Percentiles rank a stretch among this genome's conserved stretches.
Conservation (phyloP, 2,888 invertebrate species). For the Meiosimyza decipiens region DNA sequence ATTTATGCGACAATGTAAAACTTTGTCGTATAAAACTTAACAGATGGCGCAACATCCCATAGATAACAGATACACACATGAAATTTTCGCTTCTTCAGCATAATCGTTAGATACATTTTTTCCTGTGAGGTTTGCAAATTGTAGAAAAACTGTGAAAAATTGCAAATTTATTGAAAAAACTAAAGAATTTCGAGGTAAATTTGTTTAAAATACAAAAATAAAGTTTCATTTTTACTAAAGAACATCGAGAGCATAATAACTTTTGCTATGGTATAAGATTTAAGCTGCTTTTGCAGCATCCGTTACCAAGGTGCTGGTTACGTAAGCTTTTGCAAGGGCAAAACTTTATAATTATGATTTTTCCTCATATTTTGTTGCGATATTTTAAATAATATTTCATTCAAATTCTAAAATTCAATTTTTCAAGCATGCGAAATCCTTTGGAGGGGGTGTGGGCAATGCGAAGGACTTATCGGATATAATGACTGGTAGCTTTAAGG, state of each 20-base stretch:
- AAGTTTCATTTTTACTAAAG: neutral
- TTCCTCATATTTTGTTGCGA: neutral
- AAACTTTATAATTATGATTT: conserved; percentile 20
- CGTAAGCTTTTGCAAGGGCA: conserved; percentile 32
- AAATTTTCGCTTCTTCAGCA: conserved; percentile 38
- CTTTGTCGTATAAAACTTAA: conserved; percentile 38
- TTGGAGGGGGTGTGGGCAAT: conserved; percentile 63
- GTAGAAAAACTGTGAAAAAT: conserved; percentile 60
- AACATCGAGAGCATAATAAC: neutral
- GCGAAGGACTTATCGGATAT: conserved; percentile 65
- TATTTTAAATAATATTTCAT: neutral
- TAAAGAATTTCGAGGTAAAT: conserved; percentile 64
- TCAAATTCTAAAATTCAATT: neutral
- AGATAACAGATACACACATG: conserved; percentile 43
- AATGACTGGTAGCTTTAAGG: conserved; percentile 78
- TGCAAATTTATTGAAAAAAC: conserved; percentile 65
- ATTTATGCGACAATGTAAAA: conserved; percentile 12
- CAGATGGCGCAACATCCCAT: conserved; percentile 39
- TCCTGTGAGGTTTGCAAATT: conserved; percentile 55
- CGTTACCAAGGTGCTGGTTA: conserved; percentile 28
- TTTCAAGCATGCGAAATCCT: conserved; percentile 61
- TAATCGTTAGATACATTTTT: conserved; percentile 46
- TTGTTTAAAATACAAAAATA: conserved; percentile 27
- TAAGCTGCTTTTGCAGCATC: conserved; percentile 29
- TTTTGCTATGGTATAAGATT: neutral